Percentiles rank a stretch among this genome's conserved stretches.
Evolutionary conservation across 2,888 invertebrate genomes (phyloP).

Genomic region (Pyrrhia umbra): DNA sequence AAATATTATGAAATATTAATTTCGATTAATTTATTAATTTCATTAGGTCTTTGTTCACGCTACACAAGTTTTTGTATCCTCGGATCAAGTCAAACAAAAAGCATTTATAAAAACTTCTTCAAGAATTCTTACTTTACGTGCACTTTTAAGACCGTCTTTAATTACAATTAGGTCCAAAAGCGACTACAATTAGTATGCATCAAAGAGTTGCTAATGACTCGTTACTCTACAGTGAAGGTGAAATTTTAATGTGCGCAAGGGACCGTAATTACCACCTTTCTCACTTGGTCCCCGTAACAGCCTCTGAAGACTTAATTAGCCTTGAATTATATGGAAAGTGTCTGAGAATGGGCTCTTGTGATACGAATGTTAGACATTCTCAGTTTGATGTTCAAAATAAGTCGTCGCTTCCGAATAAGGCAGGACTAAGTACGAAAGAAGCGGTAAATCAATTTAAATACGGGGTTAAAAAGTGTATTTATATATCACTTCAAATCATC

Average conservation of each 20-base stretch:
- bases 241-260: constrained; percentile 83
- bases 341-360: constrained; percentile 47
- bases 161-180: constrained; percentile 67
- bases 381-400: constrained; percentile 9
- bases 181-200: constrained; percentile 80
- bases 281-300: constrained; percentile 77
- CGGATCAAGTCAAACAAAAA: not conserved
- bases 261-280: constrained; percentile 82
- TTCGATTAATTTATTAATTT: too few species aligned
- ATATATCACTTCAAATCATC: too few species aligned
- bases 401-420: not conserved
- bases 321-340: constrained; percentile 76
- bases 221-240: constrained; percentile 73
- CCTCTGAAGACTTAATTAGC: constrained; percentile 82
- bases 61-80: not conserved
- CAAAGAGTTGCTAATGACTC: constrained; percentile 81
- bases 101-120: not conserved
- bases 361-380: constrained; percentile 34
- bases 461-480: too few species aligned
- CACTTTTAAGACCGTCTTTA: constrained; percentile 57
- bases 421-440: too few species aligned
- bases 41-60: too few species aligned
- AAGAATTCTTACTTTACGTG: constrained; percentile 17
- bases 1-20: too few species aligned
- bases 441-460: too few species aligned